phyloP scores from a whole-genome alignment of 2,797 vertebrate species.

The Helarctos malayanus region DNA sequence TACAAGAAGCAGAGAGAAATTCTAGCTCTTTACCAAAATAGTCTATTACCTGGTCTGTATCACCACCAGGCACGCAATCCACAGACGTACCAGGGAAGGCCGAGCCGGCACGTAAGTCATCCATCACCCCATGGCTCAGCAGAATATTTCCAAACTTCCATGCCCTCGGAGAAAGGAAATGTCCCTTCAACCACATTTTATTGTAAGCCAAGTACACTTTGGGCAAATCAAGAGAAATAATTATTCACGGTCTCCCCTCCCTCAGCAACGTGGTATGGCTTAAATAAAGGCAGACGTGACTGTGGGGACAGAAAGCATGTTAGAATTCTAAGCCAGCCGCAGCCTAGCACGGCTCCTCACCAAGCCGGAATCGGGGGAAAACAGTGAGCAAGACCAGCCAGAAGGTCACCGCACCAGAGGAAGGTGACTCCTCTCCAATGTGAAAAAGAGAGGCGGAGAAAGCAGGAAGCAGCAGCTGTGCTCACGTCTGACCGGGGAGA shows the following conservation, averaged over 20 bases:
- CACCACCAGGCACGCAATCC: background rate
- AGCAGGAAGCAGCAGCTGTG: background rate
- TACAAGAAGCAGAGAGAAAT: background rate
- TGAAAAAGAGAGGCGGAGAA: slow-evolving; percentile 62
- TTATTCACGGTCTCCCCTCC: background rate
- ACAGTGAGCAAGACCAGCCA: slow-evolving; percentile 11
- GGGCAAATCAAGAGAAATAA: slow-evolving; percentile 51
- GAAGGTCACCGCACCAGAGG: slow-evolving; percentile 67
- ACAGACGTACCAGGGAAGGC: background rate
- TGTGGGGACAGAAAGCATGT: background rate
- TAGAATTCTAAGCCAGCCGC: background rate
- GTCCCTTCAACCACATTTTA: slow-evolving; percentile 10
- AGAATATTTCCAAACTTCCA: background rate
- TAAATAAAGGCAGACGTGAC: slow-evolving; percentile 29
- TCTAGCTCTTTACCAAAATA: background rate
- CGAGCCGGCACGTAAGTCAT: background rate
- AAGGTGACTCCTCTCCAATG: slow-evolving; percentile 75
- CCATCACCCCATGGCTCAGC: background rate
- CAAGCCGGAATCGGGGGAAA: background rate
- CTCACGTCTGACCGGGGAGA: background rate
- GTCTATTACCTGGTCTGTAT: background rate
- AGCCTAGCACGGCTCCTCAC: background rate
- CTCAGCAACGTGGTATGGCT: background rate
- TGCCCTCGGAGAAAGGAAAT: background rate
- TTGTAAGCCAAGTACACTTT: slow-evolving; percentile 46